Evolutionary conservation across 2,888 invertebrate genomes (phyloP), one percentile per base, ranked within the genome.

Genomic region (Phyllotreta striolata): DNA sequence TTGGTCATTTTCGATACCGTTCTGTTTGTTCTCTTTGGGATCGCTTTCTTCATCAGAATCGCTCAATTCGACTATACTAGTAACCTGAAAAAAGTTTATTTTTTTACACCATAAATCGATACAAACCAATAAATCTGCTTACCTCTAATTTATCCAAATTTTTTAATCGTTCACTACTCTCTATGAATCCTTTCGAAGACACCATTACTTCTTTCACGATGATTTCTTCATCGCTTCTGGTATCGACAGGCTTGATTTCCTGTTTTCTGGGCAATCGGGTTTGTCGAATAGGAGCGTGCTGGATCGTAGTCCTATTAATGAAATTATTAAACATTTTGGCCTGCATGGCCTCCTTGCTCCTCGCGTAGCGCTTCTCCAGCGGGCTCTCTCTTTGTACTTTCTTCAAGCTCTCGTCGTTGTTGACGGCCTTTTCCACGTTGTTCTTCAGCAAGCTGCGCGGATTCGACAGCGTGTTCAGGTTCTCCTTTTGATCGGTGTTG

Each of bases 221-320:
- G 49, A 82, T 81, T 68, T 82, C 81, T 67, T 81, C 81, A 55
- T 79, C 77, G 5, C 73, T 70, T 13, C 73, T 70, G 12, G 79
- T 76, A 56, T 76, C 71, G n/a, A 80, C 75, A 3, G 81, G 80
- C 70, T 78, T 79, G 10, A 82, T 82, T 58, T 78, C 74, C 69
- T 82, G 82, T 67, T 82, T 82, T 35, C 82, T 74, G 0, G 82
- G 82, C 51, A 80, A 69, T 55, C 81, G 70, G 37, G 74, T 73
- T 62, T 78, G 75, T 35, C 80, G 70, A n/a, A 79, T 68, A 4
- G 80, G 80, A 1, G 78, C 80, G 47, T 78, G 77, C n/a, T 77
- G 72, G 52, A 80, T 79, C 12, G 79, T 80, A 3, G 80, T 80
- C 67, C 75, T 76, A 55, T 77, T 78, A 35, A 80, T 76, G 62